Conservation (phyloP, 1,140 invertebrate genomes). For the Zaprionus inermis region DNA sequence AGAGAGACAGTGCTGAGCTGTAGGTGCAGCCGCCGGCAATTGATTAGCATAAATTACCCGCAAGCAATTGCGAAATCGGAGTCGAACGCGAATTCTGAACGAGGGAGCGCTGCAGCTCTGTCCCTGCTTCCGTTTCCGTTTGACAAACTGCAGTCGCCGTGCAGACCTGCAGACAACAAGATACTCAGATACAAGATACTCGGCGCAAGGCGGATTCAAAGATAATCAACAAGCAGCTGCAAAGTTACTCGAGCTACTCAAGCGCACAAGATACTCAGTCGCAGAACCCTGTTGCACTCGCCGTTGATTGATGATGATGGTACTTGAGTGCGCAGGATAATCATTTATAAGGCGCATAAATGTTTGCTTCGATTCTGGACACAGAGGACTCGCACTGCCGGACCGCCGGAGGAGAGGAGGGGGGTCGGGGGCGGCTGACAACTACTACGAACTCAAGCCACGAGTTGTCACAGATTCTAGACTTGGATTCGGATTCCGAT, state of each 20-base stretch:
- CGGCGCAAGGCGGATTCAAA: not conserved
- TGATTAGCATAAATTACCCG: conserved; percentile 75
- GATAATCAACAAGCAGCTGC: conserved; percentile 5
- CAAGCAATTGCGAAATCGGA: conserved; percentile 14
- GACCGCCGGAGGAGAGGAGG: not conserved
- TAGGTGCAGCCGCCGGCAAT: conserved; percentile 26
- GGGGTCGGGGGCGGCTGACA: not conserved
- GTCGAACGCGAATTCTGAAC: not conserved
- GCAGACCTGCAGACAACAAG: not conserved
- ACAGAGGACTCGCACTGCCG: not conserved
- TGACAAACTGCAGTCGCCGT: conserved; percentile 30
- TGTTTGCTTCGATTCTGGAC: conserved; percentile 40
- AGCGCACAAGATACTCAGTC: not conserved
- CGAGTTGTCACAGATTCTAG: conserved; percentile 21
- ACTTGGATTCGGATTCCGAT: not conserved
- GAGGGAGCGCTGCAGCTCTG: not conserved
- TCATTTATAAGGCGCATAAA: conserved; percentile 71
- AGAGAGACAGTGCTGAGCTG: not conserved
- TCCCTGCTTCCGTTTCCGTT: conserved; percentile 15
- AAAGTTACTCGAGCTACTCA: not conserved
- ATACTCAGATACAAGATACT: conserved; percentile 5
- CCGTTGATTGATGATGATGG: conserved; percentile 68
- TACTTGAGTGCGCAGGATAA: conserved; percentile 71
- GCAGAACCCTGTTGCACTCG: conserved; percentile 61
- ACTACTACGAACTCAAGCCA: conserved; percentile 5